These are phyloP conservation scores for Aphelinus certus DNA, from an alignment of 1,140 invertebrate genomes.

Conservation along the genomic window DNA sequence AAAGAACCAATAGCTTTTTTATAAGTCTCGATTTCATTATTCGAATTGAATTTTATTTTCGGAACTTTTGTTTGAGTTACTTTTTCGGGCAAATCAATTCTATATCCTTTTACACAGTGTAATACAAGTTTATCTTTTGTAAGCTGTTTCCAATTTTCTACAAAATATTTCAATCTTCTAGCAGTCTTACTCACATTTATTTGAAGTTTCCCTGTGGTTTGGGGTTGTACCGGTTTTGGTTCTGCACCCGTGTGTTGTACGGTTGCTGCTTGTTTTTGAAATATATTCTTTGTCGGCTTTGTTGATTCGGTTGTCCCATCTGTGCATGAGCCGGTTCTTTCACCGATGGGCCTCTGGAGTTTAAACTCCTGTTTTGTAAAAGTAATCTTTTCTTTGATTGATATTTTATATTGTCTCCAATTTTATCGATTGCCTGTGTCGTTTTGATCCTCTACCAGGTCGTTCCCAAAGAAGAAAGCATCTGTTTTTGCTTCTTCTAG, in stretches of 20 bases:
- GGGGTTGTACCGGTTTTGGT: no score
- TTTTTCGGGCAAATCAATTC: constrained; percentile 37
- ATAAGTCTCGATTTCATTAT: background rate
- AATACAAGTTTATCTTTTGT: constrained; percentile 38
- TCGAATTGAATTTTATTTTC: background rate
- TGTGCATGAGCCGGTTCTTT: no score
- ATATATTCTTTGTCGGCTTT: no score
- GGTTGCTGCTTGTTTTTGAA: no score
- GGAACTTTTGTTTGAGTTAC: background rate
- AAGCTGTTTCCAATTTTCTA: constrained; percentile 38
- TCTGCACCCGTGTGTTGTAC: no score
- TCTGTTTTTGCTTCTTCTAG: constrained; percentile 38
- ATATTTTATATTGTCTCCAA: constrained; percentile 35
- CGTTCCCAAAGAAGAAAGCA: constrained; percentile 39
- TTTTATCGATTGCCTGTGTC: constrained; percentile 35
- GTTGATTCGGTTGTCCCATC: no score
- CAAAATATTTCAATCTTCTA: constrained; percentile 40
- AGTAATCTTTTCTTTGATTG: background rate
- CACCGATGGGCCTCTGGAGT: background rate
- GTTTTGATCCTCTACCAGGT: constrained; percentile 43
- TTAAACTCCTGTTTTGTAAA: background rate
- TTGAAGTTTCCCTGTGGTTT: background rate
- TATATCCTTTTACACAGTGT: constrained; percentile 37
- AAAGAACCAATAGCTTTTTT: constrained; percentile 2
- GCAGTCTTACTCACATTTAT: constrained; percentile 29